Percentiles rank a stretch among this genome's conserved stretches.
These are phyloP conservation scores for Enteromius unitaeniatus DNA, from an alignment of 2,797 vertebrate species.

Conservation along the genomic window DNA sequence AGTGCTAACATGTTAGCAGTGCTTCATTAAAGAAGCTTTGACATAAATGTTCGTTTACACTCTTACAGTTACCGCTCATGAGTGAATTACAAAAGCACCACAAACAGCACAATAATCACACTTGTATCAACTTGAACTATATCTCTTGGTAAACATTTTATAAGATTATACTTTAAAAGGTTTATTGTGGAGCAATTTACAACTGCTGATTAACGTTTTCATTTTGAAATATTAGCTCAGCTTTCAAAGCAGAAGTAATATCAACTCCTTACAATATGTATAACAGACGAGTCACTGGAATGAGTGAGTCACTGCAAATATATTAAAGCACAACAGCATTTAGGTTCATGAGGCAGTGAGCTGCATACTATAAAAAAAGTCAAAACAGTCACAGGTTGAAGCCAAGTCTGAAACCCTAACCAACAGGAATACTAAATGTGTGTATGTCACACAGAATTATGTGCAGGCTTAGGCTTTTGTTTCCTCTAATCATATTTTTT, in stretches of 20 bases:
- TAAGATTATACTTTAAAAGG: neutral
- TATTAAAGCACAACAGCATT: constrained; percentile 44
- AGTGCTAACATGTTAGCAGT: constrained; percentile 19
- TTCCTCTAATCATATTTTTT: neutral
- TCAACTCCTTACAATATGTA: constrained; percentile 3
- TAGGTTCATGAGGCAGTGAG: constrained; percentile 54
- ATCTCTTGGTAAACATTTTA: constrained; percentile 3
- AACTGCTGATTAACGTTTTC: neutral
- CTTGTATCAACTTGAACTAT: neutral
- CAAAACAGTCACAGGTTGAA: constrained; percentile 32
- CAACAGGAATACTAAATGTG: neutral
- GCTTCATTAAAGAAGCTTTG: constrained; percentile 14
- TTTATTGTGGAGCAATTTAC: neutral
- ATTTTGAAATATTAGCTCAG: neutral
- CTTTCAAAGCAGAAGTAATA: constrained; percentile 26
- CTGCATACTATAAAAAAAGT: constrained; percentile 31
- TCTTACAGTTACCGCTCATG: constrained; percentile 16
- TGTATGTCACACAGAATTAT: neutral
- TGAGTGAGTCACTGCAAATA: constrained; percentile 20
- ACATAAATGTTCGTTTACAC: neutral
- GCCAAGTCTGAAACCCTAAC: neutral
- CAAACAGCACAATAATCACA: constrained; percentile 29
- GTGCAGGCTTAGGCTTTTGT: neutral
- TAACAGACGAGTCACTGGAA: neutral
- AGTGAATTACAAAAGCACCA: constrained; percentile 34